Conservation (phyloP, 1,140 invertebrate species). For the Lucilia sericata region DNA sequence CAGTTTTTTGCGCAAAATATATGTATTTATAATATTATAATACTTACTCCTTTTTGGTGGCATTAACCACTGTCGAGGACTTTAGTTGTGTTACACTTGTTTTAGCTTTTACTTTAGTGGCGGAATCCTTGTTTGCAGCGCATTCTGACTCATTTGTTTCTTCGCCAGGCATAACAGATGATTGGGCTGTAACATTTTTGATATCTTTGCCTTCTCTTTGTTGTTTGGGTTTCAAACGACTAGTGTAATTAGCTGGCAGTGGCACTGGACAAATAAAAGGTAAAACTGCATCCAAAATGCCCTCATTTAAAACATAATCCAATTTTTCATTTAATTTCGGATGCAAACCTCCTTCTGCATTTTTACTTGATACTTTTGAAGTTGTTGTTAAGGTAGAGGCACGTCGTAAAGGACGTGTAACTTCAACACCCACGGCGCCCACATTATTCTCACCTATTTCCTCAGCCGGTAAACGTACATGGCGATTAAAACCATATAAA, state of each 20-base stretch:
- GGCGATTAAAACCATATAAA: slow-evolving; percentile 46
- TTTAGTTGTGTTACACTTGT: background rate
- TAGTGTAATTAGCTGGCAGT: slow-evolving; percentile 49
- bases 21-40: background rate
- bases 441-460: background rate
- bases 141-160: background rate
- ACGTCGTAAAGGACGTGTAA: background rate
- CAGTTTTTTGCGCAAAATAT: background rate
- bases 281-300: slow-evolving; percentile 81
- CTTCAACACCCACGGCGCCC: background rate
- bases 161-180: background rate
- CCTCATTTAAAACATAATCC: slow-evolving; percentile 78
- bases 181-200: background rate
- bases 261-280: slow-evolving; percentile 72
- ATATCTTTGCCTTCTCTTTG: background rate
- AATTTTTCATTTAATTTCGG: slow-evolving; percentile 61
- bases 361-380: background rate
- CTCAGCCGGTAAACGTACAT: background rate
- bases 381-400: background rate
- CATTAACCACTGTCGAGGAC: background rate
- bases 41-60: slow-evolving; percentile 23
- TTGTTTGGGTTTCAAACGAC: slow-evolving; percentile 41
- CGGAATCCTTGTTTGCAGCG: background rate
- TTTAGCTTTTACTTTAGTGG: background rate
- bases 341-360: slow-evolving; percentile 51